Base-by-base conservation (phyloP, 2,113 vertebrate species). In the Erpornis zantholeuca region DNA sequence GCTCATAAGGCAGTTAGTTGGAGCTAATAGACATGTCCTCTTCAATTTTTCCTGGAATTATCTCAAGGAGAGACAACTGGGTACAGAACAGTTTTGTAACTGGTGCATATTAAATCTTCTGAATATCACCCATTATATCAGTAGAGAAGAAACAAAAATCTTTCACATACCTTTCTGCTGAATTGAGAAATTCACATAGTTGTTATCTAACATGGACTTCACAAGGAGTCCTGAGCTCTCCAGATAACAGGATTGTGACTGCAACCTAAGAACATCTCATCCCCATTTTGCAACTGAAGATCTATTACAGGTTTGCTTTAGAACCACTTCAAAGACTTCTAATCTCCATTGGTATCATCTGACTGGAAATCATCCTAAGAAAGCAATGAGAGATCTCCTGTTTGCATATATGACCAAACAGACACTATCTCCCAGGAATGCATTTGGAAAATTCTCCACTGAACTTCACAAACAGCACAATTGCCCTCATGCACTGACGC, bases 111-210 rank as follows among this genome's bases (percentile, higher is more conserved):
- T 86, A 68, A 56, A 59, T 68, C 56, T 83, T 85, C 60, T 78
- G 44, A 80, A 60, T 75, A 94, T 56, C 45, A 83, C 42, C 33
- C 44, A 35, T 70, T 7, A 22, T 53, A 75, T 75, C 76, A 77
- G 21, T 20, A 91, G 24, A 57, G 64, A 80, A 68, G 35, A 76
- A 85, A 72, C 11, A 78, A 6, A 70, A 72, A 33, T 9, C 40
- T 89, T 96, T 72, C 65, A 56, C 35, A 87, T 84, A 57, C 21
- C n/a, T 87, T 91, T 87, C 29, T 57, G 53, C 13, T 77, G 50
- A 57, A 77, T 15, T 90, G 35, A 70, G 71, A 76, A 61, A 85
- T 79, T 50, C 38, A 47, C 7, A 27, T 73, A 35, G 21, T 45
- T 71, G 13, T 9, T 73, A 73, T 61, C 9, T 82, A 47, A 38